Evolutionary conservation across 2,888 invertebrate species (phyloP).

Genomic region (Yponomeuta cagnagella): DNA sequence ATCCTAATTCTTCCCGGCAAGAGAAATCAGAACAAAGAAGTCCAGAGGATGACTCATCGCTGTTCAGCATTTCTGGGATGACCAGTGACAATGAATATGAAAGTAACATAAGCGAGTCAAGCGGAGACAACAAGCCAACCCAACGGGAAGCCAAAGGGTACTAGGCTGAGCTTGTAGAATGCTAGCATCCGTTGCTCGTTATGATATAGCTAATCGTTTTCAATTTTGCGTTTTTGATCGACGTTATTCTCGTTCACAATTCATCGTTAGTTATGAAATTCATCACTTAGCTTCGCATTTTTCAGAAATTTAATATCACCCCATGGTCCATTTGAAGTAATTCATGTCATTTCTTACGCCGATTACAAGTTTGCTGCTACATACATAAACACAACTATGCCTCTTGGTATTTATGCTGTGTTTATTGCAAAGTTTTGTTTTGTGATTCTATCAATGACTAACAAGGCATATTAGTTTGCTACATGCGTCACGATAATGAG

Average conservation of each 20-base stretch:
- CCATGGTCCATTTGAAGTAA: background rate
- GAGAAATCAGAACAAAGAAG: constrained; percentile 71
- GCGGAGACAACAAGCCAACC: constrained; percentile 58
- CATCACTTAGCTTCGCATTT: background rate
- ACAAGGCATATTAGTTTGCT: background rate
- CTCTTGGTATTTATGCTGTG: constrained; percentile 4
- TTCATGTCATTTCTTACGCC: background rate
- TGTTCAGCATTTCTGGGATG: constrained; percentile 76
- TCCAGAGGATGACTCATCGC: constrained; percentile 73
- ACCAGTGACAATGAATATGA: constrained; percentile 75
- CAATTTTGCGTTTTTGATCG: constrained; percentile 12
- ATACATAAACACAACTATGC: background rate
- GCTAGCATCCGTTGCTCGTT: constrained; percentile 59
- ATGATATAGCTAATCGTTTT: constrained; percentile 43
- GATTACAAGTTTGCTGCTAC: background rate
- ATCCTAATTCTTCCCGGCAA: constrained; percentile 67
- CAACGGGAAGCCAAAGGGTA: constrained; percentile 71
- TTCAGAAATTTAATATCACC: background rate
- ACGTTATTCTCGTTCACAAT: constrained; percentile 14
- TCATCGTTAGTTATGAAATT: background rate
- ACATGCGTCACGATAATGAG: background rate
- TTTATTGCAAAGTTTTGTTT: background rate
- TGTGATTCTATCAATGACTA: background rate
- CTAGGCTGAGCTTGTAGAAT: constrained; percentile 56
- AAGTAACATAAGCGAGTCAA: constrained; percentile 72